Base-by-base conservation (phyloP, 2,888 invertebrate species). In the Margaritifera margaritifera region DNA sequence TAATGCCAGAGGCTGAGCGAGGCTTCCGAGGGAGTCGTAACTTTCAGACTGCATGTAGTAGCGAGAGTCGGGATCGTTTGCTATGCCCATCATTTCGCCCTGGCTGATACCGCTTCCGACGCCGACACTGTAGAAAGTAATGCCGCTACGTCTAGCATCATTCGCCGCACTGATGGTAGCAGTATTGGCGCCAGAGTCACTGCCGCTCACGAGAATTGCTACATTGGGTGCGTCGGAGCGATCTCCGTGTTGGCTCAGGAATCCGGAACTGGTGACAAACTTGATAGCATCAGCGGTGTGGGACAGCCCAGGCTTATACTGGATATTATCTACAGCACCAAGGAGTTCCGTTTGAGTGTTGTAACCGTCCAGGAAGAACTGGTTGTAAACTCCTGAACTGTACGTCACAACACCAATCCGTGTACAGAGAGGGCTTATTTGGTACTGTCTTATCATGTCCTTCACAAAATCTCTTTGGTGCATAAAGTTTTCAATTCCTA, bases 121-220 rank as follows among this genome's bases (percentile, higher is more conserved):
- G 20, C 82, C 84, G 11, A 84, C 80, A 31, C 81, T 81, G 65
- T 82, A 84, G 65, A 86, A 42, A 27, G 63, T 78, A 22, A 82
- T 74, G 19, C 86, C 84, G 62, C 71, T 69, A 11, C 78, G 65
- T 52, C 74, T 71, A 11, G 83, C 84, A 11, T 65, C 61, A 24
- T 78, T 51, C 8, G 83, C 83, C 60, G 80, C 82, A 62, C 68
- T 63, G 6, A 71, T 61, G 11, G 80, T 73, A n/a, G 71, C 65
- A 4, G 61, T 53, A 6, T 74, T 57, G 31, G 71, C 78, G 24
- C 71, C 60, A 2, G 83, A 77, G 20, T 76, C 68, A 56, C 80
- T 78, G 31, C 81, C 81, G 24, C 80, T 77, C 31, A 85, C 74
- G 54, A 83, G 78, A 25, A 85, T 67, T 20, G 80, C 81, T 62